Evolutionary conservation across 2,113 vertebrate species (phyloP).

Genomic region (Pimephales promelas): DNA sequence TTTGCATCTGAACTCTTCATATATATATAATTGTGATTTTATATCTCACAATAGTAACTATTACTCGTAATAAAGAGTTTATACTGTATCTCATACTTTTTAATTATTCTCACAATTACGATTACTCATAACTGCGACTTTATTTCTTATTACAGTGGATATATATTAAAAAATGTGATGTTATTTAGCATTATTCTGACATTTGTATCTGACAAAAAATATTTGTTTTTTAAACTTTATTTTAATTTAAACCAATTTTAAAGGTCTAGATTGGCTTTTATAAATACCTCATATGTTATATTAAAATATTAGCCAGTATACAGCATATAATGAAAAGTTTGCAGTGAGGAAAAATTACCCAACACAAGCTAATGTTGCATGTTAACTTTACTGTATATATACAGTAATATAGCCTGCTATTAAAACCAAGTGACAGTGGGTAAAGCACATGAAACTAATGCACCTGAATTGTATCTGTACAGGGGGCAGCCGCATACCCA

Average conservation of each 20-base stretch:
- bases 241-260: not conserved
- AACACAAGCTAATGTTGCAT: not conserved
- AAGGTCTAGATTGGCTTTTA: not conserved
- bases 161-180: not conserved
- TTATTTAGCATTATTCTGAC: not conserved
- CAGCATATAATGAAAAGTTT: not conserved
- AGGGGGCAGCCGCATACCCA: conserved; percentile 97
- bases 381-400: not conserved
- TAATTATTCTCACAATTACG: not conserved
- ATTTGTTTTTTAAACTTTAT: not conserved
- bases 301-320: not conserved
- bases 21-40: not conserved
- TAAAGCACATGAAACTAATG: not conserved
- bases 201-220: too few species aligned
- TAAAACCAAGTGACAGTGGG: not conserved
- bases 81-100: not conserved
- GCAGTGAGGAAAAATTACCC: not conserved
- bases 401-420: not conserved
- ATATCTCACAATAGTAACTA: not conserved
- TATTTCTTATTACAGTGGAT: not conserved
- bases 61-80: not conserved
- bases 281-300: not conserved
- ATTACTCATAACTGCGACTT: not conserved
- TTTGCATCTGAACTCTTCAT: too few species aligned
- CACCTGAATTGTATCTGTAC: not conserved